These are phyloP conservation scores for Drosophila virilis DNA, from an alignment of 1,140 invertebrate genomes.

Conservation along the genomic window DNA sequence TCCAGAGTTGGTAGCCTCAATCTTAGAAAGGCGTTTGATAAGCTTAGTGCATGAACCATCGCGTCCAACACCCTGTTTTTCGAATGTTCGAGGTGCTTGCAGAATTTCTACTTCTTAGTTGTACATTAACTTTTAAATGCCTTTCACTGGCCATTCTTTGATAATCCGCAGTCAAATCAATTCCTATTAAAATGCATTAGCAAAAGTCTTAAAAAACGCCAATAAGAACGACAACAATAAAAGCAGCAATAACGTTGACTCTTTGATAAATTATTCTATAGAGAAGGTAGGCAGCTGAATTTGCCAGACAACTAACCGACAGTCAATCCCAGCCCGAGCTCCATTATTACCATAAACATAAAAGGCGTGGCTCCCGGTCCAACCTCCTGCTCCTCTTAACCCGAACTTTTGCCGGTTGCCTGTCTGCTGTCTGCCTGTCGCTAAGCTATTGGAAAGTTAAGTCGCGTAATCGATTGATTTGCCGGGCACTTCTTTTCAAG, in stretches of 20 bases:
- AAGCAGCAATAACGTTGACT: conserved; percentile 11
- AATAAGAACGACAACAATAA: conserved; percentile 51
- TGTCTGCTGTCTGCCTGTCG: conserved; percentile 48
- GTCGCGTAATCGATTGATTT: conserved; percentile 84
- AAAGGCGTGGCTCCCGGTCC: conserved; percentile 35
- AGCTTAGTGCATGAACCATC: not conserved
- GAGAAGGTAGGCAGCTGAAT: conserved; percentile 45
- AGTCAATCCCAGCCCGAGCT: conserved; percentile 48
- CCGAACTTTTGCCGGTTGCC: conserved; percentile 3
- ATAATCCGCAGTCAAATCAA: conserved; percentile 24
- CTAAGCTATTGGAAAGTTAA: conserved; percentile 82
- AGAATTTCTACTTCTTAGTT: not conserved
- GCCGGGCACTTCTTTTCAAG: conserved; percentile 71
- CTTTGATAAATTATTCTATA: conserved; percentile 25
- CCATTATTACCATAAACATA: conserved; percentile 78
- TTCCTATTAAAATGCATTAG: conserved; percentile 4
- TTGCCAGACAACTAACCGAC: conserved; percentile 58
- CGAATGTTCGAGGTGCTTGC: not conserved
- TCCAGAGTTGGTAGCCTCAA: too few relatives aligned
- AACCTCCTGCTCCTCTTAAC: not conserved
- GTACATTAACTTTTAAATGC: conserved; percentile 38
- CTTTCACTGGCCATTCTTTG: not conserved
- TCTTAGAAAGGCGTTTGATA: too few relatives aligned
- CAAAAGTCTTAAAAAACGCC: conserved; percentile 49
- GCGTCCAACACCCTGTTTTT: too few relatives aligned